phyloP scores from a whole-genome alignment of 2,888 invertebrate species.

The Dicyrtoma fusca region DNA sequence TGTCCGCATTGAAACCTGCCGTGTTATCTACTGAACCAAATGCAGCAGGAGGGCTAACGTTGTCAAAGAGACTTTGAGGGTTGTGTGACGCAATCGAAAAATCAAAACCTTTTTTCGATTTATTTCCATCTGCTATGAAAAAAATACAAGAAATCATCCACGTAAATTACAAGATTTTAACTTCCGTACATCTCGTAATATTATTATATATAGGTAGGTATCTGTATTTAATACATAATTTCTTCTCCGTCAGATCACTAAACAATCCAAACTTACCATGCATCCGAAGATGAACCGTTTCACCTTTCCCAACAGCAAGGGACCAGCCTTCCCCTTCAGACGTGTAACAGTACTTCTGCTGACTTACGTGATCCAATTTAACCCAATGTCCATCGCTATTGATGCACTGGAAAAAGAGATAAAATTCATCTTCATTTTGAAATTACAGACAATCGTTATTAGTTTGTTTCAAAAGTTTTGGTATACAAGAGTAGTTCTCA shows the following conservation, averaged over 20 bases:
- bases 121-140: conserved; percentile 56
- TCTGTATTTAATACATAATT: neutral
- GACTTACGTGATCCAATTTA: conserved; percentile 66
- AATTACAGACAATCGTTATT: neutral
- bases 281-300: conserved; percentile 67
- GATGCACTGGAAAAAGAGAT: conserved; percentile 60
- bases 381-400: conserved; percentile 72
- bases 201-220: no score
- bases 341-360: conserved; percentile 70
- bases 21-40: conserved; percentile 44
- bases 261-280: conserved; percentile 41
- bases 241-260: no score
- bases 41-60: conserved; percentile 52
- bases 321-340: conserved; percentile 74
- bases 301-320: conserved; percentile 68
- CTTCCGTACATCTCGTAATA: no score
- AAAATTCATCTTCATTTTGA: conserved; percentile 25
- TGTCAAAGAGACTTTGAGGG: conserved; percentile 56
- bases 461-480: neutral
- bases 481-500: no score
- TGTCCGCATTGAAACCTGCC: neutral
- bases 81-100: conserved; percentile 62
- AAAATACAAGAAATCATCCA: no score
- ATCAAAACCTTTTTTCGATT: conserved; percentile 65
- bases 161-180: no score